Evolutionary conservation across 2,888 invertebrate genomes (phyloP), one percentile per base, ranked within the genome.

Genomic region (Pomacea canaliculata): DNA sequence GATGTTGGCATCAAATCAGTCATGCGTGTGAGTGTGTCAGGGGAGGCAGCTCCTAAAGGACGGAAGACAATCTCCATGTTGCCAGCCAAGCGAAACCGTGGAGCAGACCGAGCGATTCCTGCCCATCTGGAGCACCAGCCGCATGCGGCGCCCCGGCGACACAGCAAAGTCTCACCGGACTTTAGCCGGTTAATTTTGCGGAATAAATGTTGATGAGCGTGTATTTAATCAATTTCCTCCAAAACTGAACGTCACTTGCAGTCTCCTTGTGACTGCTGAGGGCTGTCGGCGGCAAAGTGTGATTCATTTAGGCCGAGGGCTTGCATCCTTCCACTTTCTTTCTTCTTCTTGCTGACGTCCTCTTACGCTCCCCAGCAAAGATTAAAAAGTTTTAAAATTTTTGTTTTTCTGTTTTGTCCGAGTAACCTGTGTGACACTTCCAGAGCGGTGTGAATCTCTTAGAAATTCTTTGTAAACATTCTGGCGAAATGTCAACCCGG

Each of bases 111-210:
- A 49, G 60, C 74, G 60, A 68, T 69, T n/a, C 13, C 10, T 48
- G 59, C 69, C 74, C 74, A 74, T 74, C 74, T 74, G 74, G 69
- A 70, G 51, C 27, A 59, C 23, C 59, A 51, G 70, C n/a, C 70
- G 51, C 56, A 56, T 10, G 12, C 8, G 7, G 7, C 56, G 70
- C 51, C 56, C 70, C 4, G 23, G 70, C 56, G 70, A 70, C 70
- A 70, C 70, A 13, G 27, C 4, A n/a, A 60, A 70, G 56, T 70
- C 70, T 70, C 70, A n/a, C 13, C 70, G 70, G 70, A 59, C 51
- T 70, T 70, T 23, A 27, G 59, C 56, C 23, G 60, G 60, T 56
- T 70, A 70, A 70, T 70, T 70, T 70, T 70, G 59, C 70, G 70
- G 70, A 70, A 70, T 70, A 70, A 70, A 70, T 70, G 70, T 59